Evolutionary conservation across 2,888 invertebrate species (phyloP).

Genomic region (Rhimphoctona megacephalus): DNA sequence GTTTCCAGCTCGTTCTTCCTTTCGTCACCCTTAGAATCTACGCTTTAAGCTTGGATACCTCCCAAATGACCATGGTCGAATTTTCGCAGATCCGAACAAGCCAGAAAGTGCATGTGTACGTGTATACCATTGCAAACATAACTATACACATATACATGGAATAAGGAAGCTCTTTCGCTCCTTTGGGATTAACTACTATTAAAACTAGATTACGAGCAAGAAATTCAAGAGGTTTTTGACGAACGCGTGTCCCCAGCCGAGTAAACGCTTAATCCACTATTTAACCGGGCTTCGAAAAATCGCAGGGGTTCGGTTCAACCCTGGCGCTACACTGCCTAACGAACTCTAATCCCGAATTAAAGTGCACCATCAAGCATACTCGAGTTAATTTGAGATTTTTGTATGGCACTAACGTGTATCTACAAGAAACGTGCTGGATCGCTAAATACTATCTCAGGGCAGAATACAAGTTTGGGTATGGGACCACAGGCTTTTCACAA

Average conservation of each 20-base stretch:
- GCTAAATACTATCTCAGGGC: conserved; percentile 14
- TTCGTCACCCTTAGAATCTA: conserved; percentile 49
- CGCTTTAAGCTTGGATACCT: conserved; percentile 51
- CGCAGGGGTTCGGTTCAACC: conserved; percentile 59
- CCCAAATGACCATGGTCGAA: conserved; percentile 31
- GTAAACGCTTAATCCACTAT: conserved; percentile 73
- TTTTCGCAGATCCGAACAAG: conserved; percentile 16
- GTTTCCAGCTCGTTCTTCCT: conserved; percentile 61
- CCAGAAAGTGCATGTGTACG: background rate
- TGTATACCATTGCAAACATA: background rate
- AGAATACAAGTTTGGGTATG: conserved; percentile 15
- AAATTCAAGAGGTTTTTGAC: conserved; percentile 44
- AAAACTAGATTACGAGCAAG: conserved; percentile 77
- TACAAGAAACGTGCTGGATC: conserved; percentile 65
- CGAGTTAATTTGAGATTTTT: conserved; percentile 63
- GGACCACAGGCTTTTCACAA: conserved; percentile 9
- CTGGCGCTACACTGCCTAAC: conserved; percentile 71
- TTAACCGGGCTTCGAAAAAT: conserved; percentile 73
- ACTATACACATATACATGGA: background rate
- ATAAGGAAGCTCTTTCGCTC: conserved; percentile 15
- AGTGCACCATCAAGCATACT: conserved; percentile 70
- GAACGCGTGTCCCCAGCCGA: conserved; percentile 46
- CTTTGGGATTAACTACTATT: conserved; percentile 76
- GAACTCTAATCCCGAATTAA: conserved; percentile 79
- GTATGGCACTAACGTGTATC: background rate